phyloP scores from a whole-genome alignment of 2,888 invertebrate genomes.

The Acanthacorydalis orientalis region DNA sequence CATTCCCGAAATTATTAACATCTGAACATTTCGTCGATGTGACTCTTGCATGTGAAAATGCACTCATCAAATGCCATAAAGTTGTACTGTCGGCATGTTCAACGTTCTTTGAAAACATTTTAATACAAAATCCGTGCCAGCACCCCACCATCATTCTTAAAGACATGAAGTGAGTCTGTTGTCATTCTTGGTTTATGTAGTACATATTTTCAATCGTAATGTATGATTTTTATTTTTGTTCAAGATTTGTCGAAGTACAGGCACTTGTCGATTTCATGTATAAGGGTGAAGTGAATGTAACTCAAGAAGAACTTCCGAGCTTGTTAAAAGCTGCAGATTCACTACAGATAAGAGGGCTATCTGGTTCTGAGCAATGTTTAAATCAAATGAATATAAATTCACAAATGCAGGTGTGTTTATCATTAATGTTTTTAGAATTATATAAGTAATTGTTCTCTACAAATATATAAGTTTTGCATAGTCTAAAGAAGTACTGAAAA shows the following conservation, averaged over 20 bases:
- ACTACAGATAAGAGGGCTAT: conserved; percentile 58
- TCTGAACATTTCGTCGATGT: conserved; percentile 80
- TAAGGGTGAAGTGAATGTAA: conserved; percentile 75
- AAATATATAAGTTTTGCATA: no score
- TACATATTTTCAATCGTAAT: background rate
- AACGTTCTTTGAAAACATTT: conserved; percentile 62
- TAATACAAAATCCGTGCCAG: conserved; percentile 70
- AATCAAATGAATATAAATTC: conserved; percentile 21
- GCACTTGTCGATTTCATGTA: conserved; percentile 83
- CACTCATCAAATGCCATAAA: conserved; percentile 74
- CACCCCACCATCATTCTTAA: conserved; percentile 73
- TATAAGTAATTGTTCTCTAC: no score
- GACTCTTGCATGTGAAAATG: conserved; percentile 73
- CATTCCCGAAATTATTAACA: conserved; percentile 56
- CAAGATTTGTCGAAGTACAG: conserved; percentile 64
- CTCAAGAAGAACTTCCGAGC: conserved; percentile 66
- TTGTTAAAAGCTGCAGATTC: conserved; percentile 72
- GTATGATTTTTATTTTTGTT: background rate
- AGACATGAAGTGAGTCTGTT: conserved; percentile 49
- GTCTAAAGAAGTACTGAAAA: no score
- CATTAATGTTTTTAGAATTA: background rate
- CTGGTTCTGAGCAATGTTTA: conserved; percentile 26
- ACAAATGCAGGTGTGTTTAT: background rate
- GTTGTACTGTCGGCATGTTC: conserved; percentile 74
- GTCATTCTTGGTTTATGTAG: background rate